A percentile compares a stretch with the other conserved stretches of the same genome.
Conservation (phyloP, 1,140 invertebrate genomes). For the Schlechtendalia chinensis region DNA sequence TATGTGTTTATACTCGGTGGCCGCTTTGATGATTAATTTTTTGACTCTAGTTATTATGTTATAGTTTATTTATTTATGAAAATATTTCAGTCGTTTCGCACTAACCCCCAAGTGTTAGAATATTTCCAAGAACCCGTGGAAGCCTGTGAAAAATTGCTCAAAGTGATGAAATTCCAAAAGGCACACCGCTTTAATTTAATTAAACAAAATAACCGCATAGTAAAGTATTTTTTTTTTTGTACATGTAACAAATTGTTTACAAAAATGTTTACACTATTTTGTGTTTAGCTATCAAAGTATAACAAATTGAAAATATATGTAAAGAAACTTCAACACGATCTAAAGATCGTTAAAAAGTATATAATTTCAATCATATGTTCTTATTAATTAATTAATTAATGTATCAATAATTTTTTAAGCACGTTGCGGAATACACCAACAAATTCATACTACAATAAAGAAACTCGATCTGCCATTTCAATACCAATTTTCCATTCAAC, state of each 20-base stretch:
- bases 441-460: no score
- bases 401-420: neutral
- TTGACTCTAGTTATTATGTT: neutral
- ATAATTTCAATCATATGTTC: neutral
- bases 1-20: neutral
- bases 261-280: neutral
- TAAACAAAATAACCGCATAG: neutral
- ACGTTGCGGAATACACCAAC: neutral
- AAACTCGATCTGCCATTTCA: neutral
- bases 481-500: conserved; percentile 33
- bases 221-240: neutral
- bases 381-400: conserved; percentile 6
- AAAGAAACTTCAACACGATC: conserved; percentile 23
- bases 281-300: conserved; percentile 30
- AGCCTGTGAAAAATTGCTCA: neutral
- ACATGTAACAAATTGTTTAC: neutral
- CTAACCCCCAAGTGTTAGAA: conserved; percentile 1
- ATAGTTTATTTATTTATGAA: neutral
- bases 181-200: conserved; percentile 7
- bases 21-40: neutral
- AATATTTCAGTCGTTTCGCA: conserved; percentile 8
- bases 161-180: conserved; percentile 31
- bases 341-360: conserved; percentile 31
- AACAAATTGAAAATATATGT: conserved; percentile 33
- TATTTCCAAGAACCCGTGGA: conserved; percentile 29